A percentile compares a stretch with the other conserved stretches of the same genome.
These are phyloP conservation scores for Bubalus kerabau DNA, from an alignment of 2,113 vertebrate genomes.

Conservation along the genomic window DNA sequence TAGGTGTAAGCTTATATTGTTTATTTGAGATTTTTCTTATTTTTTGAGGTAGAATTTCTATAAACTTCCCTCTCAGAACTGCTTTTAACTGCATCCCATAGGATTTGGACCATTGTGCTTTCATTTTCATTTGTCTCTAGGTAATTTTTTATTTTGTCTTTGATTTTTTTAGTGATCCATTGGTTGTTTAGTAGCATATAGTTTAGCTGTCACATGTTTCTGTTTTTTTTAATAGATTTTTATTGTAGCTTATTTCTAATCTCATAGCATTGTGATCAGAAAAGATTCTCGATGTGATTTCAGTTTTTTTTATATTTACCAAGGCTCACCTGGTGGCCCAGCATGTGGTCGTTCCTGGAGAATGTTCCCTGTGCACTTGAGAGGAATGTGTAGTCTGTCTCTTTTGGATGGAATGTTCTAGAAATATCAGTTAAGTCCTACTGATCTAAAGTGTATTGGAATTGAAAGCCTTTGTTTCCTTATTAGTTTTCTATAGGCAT, in stretches of 20 bases:
- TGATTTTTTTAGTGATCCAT: background rate
- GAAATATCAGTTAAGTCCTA: background rate
- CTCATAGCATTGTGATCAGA: background rate
- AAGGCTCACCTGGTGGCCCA: background rate
- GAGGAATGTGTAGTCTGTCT: background rate
- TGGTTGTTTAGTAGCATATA: background rate
- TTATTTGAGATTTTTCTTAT: background rate
- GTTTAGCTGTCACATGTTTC: background rate
- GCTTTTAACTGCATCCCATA: background rate
- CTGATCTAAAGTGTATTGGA: background rate
- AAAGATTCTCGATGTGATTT: background rate
- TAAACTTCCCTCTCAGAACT: background rate
- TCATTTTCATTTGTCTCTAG: background rate
- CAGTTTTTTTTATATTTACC: background rate
- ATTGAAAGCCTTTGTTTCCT: no score
- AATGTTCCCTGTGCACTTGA: background rate
- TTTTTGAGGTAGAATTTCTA: background rate
- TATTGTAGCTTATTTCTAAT: background rate
- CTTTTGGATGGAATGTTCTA: background rate
- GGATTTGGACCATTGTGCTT: background rate
- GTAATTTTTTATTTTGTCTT: background rate
- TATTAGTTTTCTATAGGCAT: no score
- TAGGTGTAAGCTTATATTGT: background rate
- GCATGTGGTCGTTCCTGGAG: background rate
- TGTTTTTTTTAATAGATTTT: background rate